phyloP scores from a whole-genome alignment of 2,888 invertebrate species.

The Platypus cylindrus region DNA sequence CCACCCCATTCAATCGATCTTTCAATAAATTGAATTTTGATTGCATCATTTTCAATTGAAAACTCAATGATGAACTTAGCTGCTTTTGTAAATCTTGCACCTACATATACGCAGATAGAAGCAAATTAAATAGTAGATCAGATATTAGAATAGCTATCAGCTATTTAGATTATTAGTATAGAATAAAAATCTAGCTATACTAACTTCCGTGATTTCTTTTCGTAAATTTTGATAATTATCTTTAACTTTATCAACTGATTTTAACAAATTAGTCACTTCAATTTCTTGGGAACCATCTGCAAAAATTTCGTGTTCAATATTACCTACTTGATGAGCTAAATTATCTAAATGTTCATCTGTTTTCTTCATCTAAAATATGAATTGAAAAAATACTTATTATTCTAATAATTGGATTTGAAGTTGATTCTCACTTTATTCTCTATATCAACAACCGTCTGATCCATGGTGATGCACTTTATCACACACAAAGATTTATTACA shows the following conservation, averaged over 20 bases:
- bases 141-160: not conserved
- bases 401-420: not conserved
- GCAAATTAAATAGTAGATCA: not conserved
- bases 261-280: constrained; percentile 59
- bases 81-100: constrained; percentile 70
- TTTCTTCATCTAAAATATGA: constrained; percentile 48
- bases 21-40: constrained; percentile 60
- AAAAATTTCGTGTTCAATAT: constrained; percentile 52
- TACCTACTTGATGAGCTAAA: constrained; percentile 62
- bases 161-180: not conserved
- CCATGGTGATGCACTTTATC: constrained; percentile 21
- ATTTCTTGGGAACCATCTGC: constrained; percentile 38
- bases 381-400: not conserved
- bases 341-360: constrained; percentile 61
- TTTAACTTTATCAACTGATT: constrained; percentile 65
- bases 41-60: constrained; percentile 60
- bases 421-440: constrained; percentile 27
- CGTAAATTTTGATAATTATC: constrained; percentile 69
- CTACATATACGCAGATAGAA: no score
- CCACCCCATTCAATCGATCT: constrained; percentile 36
- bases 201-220: constrained; percentile 56
- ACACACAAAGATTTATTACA: no score
- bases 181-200: not conserved
- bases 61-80: constrained; percentile 58
- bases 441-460: constrained; percentile 29